These are phyloP conservation scores for Tuta absoluta DNA, from an alignment of 2,888 invertebrate species.

Conservation along the genomic window DNA sequence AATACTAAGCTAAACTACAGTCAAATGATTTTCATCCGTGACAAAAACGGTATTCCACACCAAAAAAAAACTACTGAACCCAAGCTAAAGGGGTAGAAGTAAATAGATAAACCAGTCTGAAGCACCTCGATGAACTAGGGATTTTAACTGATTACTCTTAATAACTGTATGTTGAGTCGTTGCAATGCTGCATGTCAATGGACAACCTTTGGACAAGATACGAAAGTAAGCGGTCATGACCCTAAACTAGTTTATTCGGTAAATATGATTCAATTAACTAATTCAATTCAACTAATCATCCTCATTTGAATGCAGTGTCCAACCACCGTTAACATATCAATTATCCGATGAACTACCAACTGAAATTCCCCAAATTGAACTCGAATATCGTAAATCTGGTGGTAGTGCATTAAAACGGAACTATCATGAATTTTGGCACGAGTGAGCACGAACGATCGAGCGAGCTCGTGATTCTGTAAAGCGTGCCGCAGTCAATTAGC, in stretches of 20 bases:
- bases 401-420: constrained; percentile 34
- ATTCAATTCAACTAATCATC: constrained; percentile 4
- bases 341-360: constrained; percentile 34
- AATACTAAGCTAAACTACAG: no score
- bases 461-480: constrained; percentile 44
- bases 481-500: constrained; percentile 53
- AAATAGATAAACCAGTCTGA: no score
- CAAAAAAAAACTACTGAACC: no score
- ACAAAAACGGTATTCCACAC: no score
- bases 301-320: constrained; percentile 21
- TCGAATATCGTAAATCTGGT: constrained; percentile 15
- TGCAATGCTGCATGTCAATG: neutral
- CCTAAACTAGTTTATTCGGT: no score
- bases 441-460: constrained; percentile 48
- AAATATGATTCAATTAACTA: constrained; percentile 7
- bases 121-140: no score
- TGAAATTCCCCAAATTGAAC: neutral
- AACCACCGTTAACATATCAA: constrained; percentile 43
- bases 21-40: no score
- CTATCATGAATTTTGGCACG: constrained; percentile 50
- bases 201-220: no score
- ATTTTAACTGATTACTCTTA: neutral
- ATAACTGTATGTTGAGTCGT: neutral
- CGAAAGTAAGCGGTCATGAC: no score
- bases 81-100: no score